Conservation (phyloP, 2,797 vertebrate species). For the Kryptopterus vitreolus region DNA sequence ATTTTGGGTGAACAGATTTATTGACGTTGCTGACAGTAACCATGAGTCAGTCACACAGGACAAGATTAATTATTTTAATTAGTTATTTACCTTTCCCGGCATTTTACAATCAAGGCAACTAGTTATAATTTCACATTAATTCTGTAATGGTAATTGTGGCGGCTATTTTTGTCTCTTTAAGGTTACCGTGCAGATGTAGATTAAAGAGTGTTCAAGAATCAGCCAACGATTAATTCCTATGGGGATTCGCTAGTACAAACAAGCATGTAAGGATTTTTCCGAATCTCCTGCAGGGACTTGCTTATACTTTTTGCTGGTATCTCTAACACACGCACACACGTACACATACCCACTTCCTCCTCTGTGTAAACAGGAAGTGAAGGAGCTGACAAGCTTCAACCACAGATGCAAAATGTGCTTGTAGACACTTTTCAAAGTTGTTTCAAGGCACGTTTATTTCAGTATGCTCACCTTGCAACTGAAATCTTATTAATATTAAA, state of each 20-base stretch:
- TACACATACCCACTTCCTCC: constrained; percentile 46
- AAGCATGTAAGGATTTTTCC: constrained; percentile 21
- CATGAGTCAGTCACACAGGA: not conserved
- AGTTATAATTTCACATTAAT: constrained; percentile 25
- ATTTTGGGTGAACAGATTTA: not conserved
- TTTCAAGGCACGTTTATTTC: not conserved
- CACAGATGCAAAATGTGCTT: constrained; percentile 27
- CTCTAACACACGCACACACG: constrained; percentile 6
- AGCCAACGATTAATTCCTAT: constrained; percentile 37
- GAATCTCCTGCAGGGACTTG: constrained; percentile 17
- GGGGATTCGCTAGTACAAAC: constrained; percentile 17
- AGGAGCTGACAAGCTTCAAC: constrained; percentile 36
- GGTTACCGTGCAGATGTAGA: constrained; percentile 42
- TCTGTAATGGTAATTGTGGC: constrained; percentile 18
- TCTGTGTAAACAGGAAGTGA: constrained; percentile 52
- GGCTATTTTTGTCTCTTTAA: constrained; percentile 37
- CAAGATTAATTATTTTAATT: constrained; percentile 3
- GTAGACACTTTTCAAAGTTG: not conserved
- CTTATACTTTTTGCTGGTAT: constrained; percentile 28
- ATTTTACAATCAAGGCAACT: not conserved
- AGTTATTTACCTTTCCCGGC: not conserved
- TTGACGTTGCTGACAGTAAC: not conserved
- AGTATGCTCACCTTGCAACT: not conserved
- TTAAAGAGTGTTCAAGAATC: constrained; percentile 45
- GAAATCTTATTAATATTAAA: not conserved